Evolutionary conservation across 1,140 invertebrate genomes (phyloP), one percentile per base, ranked within the genome.

Genomic region (Fragariocoptes setiger): DNA sequence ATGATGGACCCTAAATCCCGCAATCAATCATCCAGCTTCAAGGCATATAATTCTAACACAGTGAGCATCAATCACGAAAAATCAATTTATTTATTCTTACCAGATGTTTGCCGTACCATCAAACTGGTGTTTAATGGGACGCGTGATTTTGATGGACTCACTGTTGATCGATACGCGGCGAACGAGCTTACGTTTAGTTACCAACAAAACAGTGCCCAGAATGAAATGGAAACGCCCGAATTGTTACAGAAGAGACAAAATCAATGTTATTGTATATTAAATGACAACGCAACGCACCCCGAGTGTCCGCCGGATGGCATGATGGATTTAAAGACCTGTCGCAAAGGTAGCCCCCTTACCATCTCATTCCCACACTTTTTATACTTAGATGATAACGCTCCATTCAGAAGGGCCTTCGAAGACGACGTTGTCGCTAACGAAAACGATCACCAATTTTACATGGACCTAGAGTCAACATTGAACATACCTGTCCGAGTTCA

Each of bases 231-330:
- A n/a, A n/a, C n/a, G n/a, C n/a, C n/a, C n/a, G n/a, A n/a, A n/a
- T n/a, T n/a, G n/a, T n/a, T n/a, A n/a, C n/a, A n/a, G n/a, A n/a
- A n/a, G n/a, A n/a, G n/a, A n/a, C 22, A 42, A 20, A 47, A 47
- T 35, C 20, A 35, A 16, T 47, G 46, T 18, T 47, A 45, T 36
- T 47, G 46, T 31, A 4, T 8, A 16, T 15, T 13, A 3, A 14
- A 40, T 31, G 36, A 31, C 8, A 31, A n/a, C n/a, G n/a, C 25
- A 8, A 31, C 8, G 25, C 25, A 8, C 8, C 8, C 25, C n/a
- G n/a, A n/a, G 12, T 47, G 46, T 43, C 46, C 46, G 40, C 16
- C 41, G 14, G 40, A 42, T 41, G 46, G 46, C 22, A 12, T 47
- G 25, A 31, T 31, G 25, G 25, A 31, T n/a, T 31, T 31, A n/a